Base-by-base conservation (phyloP, 2,113 vertebrate genomes). In the Raphicerus campestris region DNA sequence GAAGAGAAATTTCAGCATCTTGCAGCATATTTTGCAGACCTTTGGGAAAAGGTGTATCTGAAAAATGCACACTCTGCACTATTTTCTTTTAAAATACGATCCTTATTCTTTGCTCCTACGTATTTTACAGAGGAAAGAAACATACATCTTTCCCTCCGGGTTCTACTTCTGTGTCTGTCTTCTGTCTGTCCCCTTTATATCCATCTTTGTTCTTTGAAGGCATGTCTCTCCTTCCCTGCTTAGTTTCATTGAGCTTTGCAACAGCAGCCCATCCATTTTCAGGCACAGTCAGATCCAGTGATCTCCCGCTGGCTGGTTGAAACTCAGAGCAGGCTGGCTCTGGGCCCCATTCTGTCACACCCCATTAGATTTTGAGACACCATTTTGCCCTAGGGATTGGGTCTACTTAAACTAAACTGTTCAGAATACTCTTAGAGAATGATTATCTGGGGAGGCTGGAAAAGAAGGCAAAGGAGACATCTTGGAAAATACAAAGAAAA, bases 361-460 rank as follows among this genome's bases (percentile, higher is more conserved):
- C 84, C 93, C 97, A 55, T 58, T 78, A 93, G 94, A 55, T 70
- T 97, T 94, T 87, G 78, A 96, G 86, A 93, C 58, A 96, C 60
- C 49, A 96, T 90, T n/a, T 94, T 87, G 97, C 96, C 93, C 84
- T 1, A 1, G 84, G 96, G 96, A 45, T 61, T 84, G 75, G 61
- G 0, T 30, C 90, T 97, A 56, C 53, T 73, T 82, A 91, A 97
- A 88, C 63, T 24, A 89, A 96, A 85, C 75, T 20, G 39, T 45
- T 70, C 14, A 30, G 63, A 89, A 42, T 5, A 61, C 15, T 96
- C 35, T 35, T 61, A 56, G 2, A 56, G 11, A 26, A 70, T 73
- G 17, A 39, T 90, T 70, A 96, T 84, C 93, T 83, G 60, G 45
- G 60, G 49, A 70, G 51, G 61, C 90, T 97, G 60, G 70, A 91